These are phyloP conservation scores for Alethe castanea DNA, from an alignment of 2,113 vertebrate species.

Conservation along the genomic window DNA sequence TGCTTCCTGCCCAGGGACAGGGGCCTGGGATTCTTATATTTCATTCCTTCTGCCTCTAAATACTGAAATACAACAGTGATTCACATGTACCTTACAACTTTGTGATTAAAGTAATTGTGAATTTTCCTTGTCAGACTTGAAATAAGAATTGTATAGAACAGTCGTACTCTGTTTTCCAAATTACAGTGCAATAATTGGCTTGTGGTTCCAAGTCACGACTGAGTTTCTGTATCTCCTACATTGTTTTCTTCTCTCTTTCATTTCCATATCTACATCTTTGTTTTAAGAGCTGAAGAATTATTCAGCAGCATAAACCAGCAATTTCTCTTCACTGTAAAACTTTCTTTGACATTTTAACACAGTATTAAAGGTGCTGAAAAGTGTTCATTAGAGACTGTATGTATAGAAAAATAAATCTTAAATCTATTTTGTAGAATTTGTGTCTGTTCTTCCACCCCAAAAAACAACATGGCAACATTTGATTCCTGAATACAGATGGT, in stretches of 20 bases:
- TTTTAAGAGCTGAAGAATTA: conserved; percentile 1
- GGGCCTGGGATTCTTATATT: no score
- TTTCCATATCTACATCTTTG: not conserved
- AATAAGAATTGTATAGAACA: not conserved
- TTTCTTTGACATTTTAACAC: not conserved
- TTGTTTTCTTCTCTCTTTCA: conserved; percentile 42
- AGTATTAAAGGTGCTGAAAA: not conserved
- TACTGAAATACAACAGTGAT: no score
- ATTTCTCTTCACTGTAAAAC: not conserved
- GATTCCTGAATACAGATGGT: not conserved
- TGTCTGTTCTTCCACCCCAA: not conserved
- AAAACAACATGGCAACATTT: not conserved
- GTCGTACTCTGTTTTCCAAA: conserved; percentile 33
- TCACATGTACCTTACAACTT: not conserved
- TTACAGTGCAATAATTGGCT: conserved; percentile 31
- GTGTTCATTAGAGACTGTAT: not conserved
- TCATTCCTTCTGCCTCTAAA: no score
- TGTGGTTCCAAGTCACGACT: conserved; percentile 37
- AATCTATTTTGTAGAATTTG: not conserved
- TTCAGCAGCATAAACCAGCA: not conserved
- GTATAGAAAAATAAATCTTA: not conserved
- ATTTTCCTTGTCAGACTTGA: conserved; percentile 30
- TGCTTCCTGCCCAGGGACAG: no score
- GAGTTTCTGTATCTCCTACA: conserved; percentile 38
- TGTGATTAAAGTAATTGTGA: not conserved